A percentile compares a stretch with the other conserved stretches of the same genome.
Evolutionary conservation across 2,888 invertebrate genomes (phyloP).

Genomic region (Embidobia sp.): DNA sequence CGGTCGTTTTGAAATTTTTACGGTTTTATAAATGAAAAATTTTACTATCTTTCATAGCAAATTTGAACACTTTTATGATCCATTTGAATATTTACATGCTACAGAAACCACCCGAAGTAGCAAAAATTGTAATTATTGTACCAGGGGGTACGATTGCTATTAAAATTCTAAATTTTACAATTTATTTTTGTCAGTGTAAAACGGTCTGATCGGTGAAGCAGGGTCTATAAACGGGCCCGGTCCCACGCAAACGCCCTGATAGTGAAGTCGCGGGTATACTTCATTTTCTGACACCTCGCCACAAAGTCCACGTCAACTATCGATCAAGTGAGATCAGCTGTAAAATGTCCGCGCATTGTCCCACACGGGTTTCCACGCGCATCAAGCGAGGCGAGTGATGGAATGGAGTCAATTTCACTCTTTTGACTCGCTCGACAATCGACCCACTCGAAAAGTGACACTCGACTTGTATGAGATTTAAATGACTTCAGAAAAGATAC

Average conservation of each 20-base stretch:
- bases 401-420: conserved; percentile 79
- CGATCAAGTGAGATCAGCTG: conserved; percentile 57
- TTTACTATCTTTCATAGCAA: too few relatives aligned
- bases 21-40: too few relatives aligned
- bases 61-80: too few relatives aligned
- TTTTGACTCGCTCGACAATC: conserved; percentile 79
- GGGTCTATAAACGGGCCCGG: too few relatives aligned
- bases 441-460: conserved; percentile 78
- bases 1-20: too few relatives aligned
- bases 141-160: too few relatives aligned
- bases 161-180: too few relatives aligned
- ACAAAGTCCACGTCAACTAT: conserved; percentile 53
- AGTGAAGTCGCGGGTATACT: conserved; percentile 24
- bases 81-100: too few relatives aligned
- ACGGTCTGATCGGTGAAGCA: too few relatives aligned
- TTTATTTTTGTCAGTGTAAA: too few relatives aligned
- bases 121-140: too few relatives aligned
- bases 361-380: conserved; percentile 11
- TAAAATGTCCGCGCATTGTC: conserved; percentile 47
- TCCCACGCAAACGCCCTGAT: conserved; percentile 22
- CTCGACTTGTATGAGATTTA: conserved; percentile 79
- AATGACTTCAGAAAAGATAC: conserved; percentile 75
- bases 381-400: conserved; percentile 33
- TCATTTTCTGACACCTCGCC: conserved; percentile 33
- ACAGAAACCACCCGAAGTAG: too few relatives aligned